Percentiles rank a stretch among this genome's conserved stretches.
These are phyloP conservation scores for Polydrusus cervinus DNA, from an alignment of 2,888 invertebrate species.

Conservation along the genomic window DNA sequence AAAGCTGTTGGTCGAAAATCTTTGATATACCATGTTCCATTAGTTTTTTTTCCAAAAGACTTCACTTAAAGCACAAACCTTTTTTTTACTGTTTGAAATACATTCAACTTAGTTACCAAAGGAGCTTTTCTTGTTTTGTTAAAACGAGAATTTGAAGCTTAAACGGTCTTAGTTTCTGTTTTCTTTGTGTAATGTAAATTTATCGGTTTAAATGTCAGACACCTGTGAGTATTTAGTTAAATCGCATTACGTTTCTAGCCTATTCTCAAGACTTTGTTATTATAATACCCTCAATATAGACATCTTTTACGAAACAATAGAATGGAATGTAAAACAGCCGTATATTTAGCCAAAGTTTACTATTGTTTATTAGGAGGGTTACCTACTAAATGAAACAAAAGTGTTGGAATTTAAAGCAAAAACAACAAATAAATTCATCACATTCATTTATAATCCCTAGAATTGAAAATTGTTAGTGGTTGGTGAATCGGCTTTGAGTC, in stretches of 20 bases:
- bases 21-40: background rate
- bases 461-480: too few species aligned
- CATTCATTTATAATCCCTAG: too few species aligned
- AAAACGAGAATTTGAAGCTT: slow-evolving; percentile 20
- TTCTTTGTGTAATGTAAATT: slow-evolving; percentile 44
- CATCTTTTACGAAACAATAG: slow-evolving; percentile 9
- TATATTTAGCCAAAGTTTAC: slow-evolving; percentile 4
- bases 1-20: too few species aligned
- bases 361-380: background rate
- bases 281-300: slow-evolving; percentile 33
- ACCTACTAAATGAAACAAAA: too few species aligned
- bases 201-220: slow-evolving; percentile 46
- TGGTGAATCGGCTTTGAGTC: too few species aligned
- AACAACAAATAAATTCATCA: too few species aligned
- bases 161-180: slow-evolving; percentile 26
- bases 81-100: background rate
- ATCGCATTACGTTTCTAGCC: slow-evolving; percentile 37
- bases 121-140: slow-evolving; percentile 24
- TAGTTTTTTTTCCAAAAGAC: background rate
- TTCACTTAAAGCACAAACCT: slow-evolving; percentile 4
- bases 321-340: background rate
- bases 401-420: background rate
- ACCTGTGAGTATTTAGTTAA: slow-evolving; percentile 45
- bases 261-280: slow-evolving; percentile 36
- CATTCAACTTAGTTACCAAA: background rate